Evolutionary conservation across 2,888 invertebrate genomes (phyloP).

Genomic region (Calameuta idolon): DNA sequence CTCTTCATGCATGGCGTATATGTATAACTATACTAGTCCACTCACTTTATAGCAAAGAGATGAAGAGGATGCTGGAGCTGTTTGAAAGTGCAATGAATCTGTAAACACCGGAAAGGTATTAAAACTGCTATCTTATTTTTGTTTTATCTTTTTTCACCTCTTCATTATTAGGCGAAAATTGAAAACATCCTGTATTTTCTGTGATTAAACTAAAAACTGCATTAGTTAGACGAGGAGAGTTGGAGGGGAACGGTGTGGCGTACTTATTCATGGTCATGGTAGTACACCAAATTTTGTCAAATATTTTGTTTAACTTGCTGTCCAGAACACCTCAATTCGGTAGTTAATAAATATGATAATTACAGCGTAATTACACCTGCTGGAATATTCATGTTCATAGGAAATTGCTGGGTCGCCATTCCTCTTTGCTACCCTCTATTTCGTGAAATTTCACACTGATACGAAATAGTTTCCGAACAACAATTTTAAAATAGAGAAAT

Average conservation of each 20-base stretch:
- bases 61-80: constrained; percentile 62
- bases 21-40: not conserved
- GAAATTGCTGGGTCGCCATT: no score
- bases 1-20: constrained; percentile 18
- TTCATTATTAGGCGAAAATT: constrained; percentile 22
- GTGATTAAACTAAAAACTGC: not conserved
- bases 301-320: not conserved
- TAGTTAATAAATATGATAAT: not conserved
- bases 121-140: not conserved
- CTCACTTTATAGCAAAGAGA: constrained; percentile 55
- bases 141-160: not conserved
- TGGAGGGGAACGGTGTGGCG: no score
- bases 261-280: not conserved
- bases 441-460: not conserved
- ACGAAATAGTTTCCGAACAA: not conserved
- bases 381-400: not conserved
- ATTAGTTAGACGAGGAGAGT: not conserved
- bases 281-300: not conserved
- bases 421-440: not conserved
- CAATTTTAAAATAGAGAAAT: not conserved
- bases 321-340: not conserved
- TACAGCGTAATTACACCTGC: not conserved
- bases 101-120: constrained; percentile 25
- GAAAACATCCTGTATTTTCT: constrained; percentile 21
- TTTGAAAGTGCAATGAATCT: constrained; percentile 61